phyloP scores from a whole-genome alignment of 1,140 invertebrate species.

The Camponotus vicinus region DNA sequence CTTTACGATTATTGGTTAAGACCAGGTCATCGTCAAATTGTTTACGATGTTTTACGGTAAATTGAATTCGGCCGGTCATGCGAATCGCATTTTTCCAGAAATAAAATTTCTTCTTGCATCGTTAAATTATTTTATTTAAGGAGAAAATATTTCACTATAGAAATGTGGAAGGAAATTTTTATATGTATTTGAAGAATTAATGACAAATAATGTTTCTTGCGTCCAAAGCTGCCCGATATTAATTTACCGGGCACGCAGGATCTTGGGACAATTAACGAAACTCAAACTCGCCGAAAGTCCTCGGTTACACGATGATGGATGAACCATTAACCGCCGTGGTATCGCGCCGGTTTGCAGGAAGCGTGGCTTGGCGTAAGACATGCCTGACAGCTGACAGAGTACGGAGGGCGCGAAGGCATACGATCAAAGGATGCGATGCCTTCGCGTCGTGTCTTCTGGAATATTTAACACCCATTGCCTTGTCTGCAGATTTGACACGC shows the following conservation, averaged over 20 bases:
- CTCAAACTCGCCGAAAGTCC: constrained; percentile 50
- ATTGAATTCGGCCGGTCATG: constrained; percentile 56
- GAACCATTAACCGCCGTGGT: constrained; percentile 65
- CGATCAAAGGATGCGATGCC: constrained; percentile 68
- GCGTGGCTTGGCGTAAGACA: constrained; percentile 56
- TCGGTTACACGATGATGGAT: constrained; percentile 69
- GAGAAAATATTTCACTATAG: not conserved
- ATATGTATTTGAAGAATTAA: not conserved
- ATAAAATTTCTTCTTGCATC: not conserved
- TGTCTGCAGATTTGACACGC: constrained; percentile 60
- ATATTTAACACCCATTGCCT: constrained; percentile 73
- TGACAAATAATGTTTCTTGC: not conserved
- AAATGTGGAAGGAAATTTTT: not conserved
- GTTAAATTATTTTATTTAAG: not conserved
- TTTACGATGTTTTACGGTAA: constrained; percentile 67
- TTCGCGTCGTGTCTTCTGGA: constrained; percentile 74
- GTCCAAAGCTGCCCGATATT: not conserved
- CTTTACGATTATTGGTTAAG: constrained; percentile 72
- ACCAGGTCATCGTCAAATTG: constrained; percentile 65
- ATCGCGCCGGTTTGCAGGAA: constrained; percentile 34
- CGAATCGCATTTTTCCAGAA: not conserved
- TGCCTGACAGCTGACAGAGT: constrained; percentile 71
- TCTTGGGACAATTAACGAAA: constrained; percentile 45
- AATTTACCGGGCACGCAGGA: not conserved
- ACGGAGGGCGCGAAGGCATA: constrained; percentile 66